Conservation (phyloP, 2,797 vertebrate species). For the Borostomias antarcticus region DNA sequence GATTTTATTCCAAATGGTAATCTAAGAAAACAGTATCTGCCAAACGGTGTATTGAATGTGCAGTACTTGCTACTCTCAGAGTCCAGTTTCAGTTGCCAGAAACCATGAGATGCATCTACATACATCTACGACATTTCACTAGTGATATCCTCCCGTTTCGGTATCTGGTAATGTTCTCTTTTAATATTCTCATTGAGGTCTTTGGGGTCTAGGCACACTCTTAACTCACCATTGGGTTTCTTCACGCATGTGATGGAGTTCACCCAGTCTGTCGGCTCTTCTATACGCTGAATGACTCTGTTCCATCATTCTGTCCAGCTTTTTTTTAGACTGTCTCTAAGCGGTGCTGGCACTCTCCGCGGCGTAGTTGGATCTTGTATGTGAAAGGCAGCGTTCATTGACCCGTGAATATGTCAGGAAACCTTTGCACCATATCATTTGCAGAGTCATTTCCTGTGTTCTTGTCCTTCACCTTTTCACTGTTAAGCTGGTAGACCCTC, state of each 20-base stretch:
- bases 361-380: conserved; percentile 37
- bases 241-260: conserved; percentile 21
- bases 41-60: conserved; percentile 25
- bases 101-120: conserved; percentile 18
- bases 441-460: too few relatives aligned
- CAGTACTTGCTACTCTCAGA: conserved; percentile 23
- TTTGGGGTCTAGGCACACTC: conserved; percentile 34
- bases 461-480: too few relatives aligned
- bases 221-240: conserved; percentile 17
- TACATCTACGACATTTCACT: conserved; percentile 10
- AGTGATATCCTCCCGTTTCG: conserved; percentile 1
- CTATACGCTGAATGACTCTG: conserved; percentile 16
- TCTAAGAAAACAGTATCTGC: conserved; percentile 9
- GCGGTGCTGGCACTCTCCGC: conserved; percentile 17
- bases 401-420: conserved; percentile 30
- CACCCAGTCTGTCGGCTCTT: conserved; percentile 14
- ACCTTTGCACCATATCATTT: conserved; percentile 8
- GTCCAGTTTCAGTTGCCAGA: conserved; percentile 21
- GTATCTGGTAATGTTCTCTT: conserved; percentile 30
- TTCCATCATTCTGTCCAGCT: conserved; percentile 21
- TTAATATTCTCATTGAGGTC: conserved; percentile 26
- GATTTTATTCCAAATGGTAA: too few relatives aligned
- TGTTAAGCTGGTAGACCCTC: conserved; percentile 17
- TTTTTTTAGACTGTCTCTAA: conserved; percentile 24
- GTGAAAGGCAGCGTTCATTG: conserved; percentile 27